Conservation (phyloP, 64 coral and sea anemone genomes). For the Stichodactyla mertensii region DNA sequence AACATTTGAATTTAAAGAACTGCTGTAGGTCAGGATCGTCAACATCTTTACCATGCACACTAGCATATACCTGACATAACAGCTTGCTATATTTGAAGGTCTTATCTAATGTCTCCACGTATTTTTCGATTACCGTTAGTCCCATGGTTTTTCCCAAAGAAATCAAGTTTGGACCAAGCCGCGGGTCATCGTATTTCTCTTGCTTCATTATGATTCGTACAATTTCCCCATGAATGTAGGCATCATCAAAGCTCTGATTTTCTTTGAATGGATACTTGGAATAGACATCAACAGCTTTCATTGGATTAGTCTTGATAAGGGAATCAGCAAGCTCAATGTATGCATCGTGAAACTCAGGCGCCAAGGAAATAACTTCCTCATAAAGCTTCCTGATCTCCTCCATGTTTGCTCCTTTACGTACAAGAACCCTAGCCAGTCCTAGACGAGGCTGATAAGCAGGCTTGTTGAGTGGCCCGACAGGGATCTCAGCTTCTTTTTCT, state of each 20-base stretch:
- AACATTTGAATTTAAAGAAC: conserved; percentile 99
- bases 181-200: conserved; percentile 69
- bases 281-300: conserved; percentile 90
- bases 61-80: conserved; percentile 77
- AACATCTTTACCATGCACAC: conserved; percentile 79
- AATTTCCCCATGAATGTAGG: conserved; percentile 97
- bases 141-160: conserved; percentile 90
- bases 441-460: conserved; percentile 71
- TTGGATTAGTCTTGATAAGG: conserved; percentile 75
- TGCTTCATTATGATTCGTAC: conserved; percentile 89
- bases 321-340: conserved; percentile 95
- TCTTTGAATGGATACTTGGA: conserved; percentile 63
- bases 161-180: conserved; percentile 80
- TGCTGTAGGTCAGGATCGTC: conserved; percentile 89
- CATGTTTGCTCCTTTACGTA: conserved; percentile 51
- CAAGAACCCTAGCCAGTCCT: conserved; percentile 76
- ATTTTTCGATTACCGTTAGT: conserved; percentile 90
- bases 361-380: conserved; percentile 83
- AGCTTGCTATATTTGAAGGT: conserved; percentile 97
- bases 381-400: conserved; percentile 62
- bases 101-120: conserved; percentile 88
- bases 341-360: conserved; percentile 84
- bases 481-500: conserved; percentile 15
- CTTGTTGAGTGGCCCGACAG: conserved; percentile 84
- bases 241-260: conserved; percentile 81